Evolutionary conservation across 2,797 vertebrate genomes (phyloP).

Genomic region (Vipera latastei): DNA sequence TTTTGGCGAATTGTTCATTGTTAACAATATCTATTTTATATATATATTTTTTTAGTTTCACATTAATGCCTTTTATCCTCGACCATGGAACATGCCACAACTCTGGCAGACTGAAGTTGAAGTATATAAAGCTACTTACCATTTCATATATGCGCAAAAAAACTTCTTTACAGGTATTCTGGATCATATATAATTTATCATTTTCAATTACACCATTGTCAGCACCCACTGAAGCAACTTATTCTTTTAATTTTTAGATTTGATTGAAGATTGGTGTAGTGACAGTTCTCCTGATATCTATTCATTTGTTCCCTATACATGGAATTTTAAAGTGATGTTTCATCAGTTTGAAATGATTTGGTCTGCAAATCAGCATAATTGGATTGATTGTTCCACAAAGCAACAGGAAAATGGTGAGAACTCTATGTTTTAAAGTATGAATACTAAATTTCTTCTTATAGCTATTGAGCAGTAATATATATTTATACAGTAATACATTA

Average conservation of each 20-base stretch:
- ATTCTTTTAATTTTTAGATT: constrained; percentile 74
- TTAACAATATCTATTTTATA: constrained; percentile 45
- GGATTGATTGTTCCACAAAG: constrained; percentile 98
- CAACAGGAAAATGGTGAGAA: constrained; percentile 95
- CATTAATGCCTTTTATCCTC: constrained; percentile 91
- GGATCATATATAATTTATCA: background rate
- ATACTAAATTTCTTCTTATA: background rate
- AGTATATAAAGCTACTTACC: constrained; percentile 97
- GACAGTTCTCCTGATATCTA: constrained; percentile 95
- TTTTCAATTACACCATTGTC: background rate
- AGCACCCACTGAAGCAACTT: background rate
- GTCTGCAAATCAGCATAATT: constrained; percentile 98
- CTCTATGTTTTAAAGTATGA: background rate
- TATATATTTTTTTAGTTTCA: constrained; percentile 81
- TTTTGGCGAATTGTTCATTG: constrained; percentile 35
- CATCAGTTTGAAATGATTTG: constrained; percentile 99
- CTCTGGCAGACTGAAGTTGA: constrained; percentile 97
- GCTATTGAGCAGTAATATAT: background rate
- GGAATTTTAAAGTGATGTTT: constrained; percentile 97
- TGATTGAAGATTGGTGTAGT: constrained; percentile 97
- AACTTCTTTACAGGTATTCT: constrained; percentile 93
- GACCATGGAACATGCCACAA: constrained; percentile 97
- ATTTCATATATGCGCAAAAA: constrained; percentile 98
- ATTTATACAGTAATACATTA: background rate
- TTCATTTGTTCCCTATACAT: constrained; percentile 96